Conservation (phyloP, 2,113 vertebrate genomes). For the Cinclus mexicanus region DNA sequence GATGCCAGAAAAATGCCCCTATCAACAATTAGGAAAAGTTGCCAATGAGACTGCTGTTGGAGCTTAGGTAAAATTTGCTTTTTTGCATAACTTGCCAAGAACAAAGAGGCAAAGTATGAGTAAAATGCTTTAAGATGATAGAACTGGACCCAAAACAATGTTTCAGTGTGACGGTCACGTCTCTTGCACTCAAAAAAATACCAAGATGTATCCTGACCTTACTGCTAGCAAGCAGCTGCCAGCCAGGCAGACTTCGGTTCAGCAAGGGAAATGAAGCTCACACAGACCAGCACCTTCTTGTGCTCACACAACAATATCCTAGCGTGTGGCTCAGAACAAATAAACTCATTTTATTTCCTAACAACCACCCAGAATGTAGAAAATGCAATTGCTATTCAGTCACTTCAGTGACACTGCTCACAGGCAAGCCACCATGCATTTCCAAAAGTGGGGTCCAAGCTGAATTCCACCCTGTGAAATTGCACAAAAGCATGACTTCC, state of each 20-base stretch:
- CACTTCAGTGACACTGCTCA: not conserved
- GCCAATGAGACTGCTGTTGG: not conserved
- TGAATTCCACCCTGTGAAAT: not conserved
- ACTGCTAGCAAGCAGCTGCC: not conserved
- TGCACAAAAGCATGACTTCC: not conserved
- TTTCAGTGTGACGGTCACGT: not conserved
- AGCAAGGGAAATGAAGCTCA: not conserved
- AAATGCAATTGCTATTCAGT: not conserved
- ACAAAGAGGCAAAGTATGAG: fast-evolving
- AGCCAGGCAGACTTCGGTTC: not conserved
- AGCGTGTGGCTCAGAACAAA: not conserved
- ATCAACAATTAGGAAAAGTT: not conserved
- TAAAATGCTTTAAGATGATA: not conserved
- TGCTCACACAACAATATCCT: not conserved
- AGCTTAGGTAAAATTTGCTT: not conserved
- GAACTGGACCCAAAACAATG: not conserved
- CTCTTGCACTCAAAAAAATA: not conserved
- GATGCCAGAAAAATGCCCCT: not conserved
- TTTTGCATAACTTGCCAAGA: not conserved
- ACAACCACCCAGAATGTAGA: not conserved
- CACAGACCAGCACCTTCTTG: not conserved
- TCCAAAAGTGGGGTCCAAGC: not conserved
- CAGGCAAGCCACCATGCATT: not conserved
- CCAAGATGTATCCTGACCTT: not conserved
- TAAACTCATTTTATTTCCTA: not conserved